A percentile compares a stretch with the other conserved stretches of the same genome.
Evolutionary conservation across 2,113 vertebrate species (phyloP).

Genomic region (Phaetusa simplex): DNA sequence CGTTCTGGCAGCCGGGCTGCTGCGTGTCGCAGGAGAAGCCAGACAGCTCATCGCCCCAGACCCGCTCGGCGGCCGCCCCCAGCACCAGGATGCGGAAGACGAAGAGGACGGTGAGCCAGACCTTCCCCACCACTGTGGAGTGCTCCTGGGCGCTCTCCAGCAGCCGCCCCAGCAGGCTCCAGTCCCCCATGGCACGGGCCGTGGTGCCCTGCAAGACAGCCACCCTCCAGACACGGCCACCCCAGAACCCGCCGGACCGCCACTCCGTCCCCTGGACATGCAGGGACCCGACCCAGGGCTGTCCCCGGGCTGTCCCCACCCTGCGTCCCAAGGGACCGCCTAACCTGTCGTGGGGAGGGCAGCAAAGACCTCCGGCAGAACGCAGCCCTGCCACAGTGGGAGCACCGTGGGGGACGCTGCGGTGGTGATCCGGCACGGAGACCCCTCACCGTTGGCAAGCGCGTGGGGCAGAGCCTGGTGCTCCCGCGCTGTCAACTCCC

Average conservation of each 20-base stretch:
- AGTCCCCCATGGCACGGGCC: constrained; percentile 78
- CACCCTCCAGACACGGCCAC: neutral
- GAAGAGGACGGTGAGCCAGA: constrained; percentile 88
- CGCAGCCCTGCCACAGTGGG: neutral
- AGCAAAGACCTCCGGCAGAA: neutral
- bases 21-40: constrained; percentile 89
- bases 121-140: constrained; percentile 87
- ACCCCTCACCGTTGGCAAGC: neutral
- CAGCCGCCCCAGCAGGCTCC: constrained; percentile 84
- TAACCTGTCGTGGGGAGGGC: neutral
- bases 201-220: constrained; percentile 27
- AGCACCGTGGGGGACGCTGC: accelerated
- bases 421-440: accelerated
- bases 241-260: accelerated
- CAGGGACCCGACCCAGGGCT: neutral
- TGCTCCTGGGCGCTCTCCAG: constrained; percentile 88
- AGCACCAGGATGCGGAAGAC: constrained; percentile 88
- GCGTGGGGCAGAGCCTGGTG: neutral
- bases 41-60: constrained; percentile 87
- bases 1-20: constrained; percentile 88
- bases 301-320: neutral
- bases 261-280: accelerated
- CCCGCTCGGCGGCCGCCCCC: constrained; percentile 84
- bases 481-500: accelerated
- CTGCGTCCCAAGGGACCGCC: neutral